These are phyloP conservation scores for Cromileptes altivelis DNA, from an alignment of 2,113 vertebrate genomes.

Conservation along the genomic window DNA sequence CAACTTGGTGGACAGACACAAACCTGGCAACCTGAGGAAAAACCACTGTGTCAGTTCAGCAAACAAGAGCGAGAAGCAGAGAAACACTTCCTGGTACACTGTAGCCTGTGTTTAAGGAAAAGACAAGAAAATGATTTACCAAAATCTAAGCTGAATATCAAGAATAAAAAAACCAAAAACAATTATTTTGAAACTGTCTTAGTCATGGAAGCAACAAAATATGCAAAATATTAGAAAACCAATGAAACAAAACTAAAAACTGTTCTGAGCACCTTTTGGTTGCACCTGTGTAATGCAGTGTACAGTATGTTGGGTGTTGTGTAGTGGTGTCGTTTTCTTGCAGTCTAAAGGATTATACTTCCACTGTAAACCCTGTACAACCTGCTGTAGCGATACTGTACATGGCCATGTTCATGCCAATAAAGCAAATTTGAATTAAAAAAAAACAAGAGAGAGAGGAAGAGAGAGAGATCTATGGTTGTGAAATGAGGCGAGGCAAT, in stretches of 20 bases:
- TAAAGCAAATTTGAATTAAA: slow-evolving; percentile 14
- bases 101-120: neutral
- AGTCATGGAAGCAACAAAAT: neutral
- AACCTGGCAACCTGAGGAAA: slow-evolving; percentile 16
- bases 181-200: neutral
- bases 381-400: neutral
- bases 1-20: neutral
- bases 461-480: slow-evolving; percentile 47
- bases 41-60: slow-evolving; percentile 4
- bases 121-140: neutral
- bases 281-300: neutral
- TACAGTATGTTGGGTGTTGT: neutral
- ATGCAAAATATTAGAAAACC: neutral
- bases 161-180: neutral
- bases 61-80: slow-evolving; percentile 20
- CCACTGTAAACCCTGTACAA: neutral
- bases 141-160: neutral
- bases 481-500: slow-evolving; percentile 60
- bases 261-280: neutral
- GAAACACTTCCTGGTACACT: slow-evolving; percentile 4
- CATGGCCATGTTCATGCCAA: neutral
- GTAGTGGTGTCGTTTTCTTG: neutral
- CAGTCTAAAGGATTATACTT: neutral
- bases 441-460: neutral
- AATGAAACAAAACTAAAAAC: neutral